Percentiles rank a stretch among this genome's conserved stretches.
These are phyloP conservation scores for Sisyra nigra DNA, from an alignment of 2,888 invertebrate genomes.

Conservation along the genomic window DNA sequence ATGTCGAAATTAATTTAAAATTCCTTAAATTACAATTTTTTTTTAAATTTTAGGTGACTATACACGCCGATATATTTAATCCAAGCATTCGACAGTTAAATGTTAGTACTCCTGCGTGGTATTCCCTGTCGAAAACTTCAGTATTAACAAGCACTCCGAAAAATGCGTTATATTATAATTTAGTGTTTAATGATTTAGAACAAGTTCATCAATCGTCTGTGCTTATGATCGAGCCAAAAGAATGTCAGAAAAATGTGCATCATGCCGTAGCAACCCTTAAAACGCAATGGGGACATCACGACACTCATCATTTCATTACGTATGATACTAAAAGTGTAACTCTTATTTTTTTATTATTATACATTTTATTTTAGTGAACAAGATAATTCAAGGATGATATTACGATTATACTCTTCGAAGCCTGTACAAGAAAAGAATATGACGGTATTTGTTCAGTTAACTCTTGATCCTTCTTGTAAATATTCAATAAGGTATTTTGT, in stretches of 20 bases:
- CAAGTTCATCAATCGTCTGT: constrained; percentile 41
- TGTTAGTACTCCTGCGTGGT: constrained; percentile 20
- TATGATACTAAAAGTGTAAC: constrained; percentile 16
- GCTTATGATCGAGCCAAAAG: constrained; percentile 37
- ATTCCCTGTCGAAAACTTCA: constrained; percentile 20
- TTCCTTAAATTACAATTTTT: background rate
- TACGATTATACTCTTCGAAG: constrained; percentile 22
- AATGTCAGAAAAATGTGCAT: constrained; percentile 28
- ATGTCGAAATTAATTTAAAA: constrained; percentile 18
- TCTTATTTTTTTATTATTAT: background rate
- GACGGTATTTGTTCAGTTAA: constrained; percentile 32
- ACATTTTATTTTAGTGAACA: constrained; percentile 15
- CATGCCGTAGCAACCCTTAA: constrained; percentile 43
- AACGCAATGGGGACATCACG: constrained; percentile 49
- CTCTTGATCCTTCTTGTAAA: constrained; percentile 54
- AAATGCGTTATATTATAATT: constrained; percentile 40
- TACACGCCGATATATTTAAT: constrained; percentile 48
- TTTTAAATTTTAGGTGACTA: constrained; percentile 32
- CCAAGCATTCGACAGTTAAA: constrained; percentile 22
- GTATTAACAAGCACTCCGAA: constrained; percentile 36
- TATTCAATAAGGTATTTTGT: constrained; percentile 41
- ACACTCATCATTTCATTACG: constrained; percentile 41
- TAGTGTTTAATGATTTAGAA: constrained; percentile 38
- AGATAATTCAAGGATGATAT: constrained; percentile 33
- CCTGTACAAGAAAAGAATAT: background rate